Conservation (phyloP, 2,113 vertebrate genomes). For the Ursus arctos region DNA sequence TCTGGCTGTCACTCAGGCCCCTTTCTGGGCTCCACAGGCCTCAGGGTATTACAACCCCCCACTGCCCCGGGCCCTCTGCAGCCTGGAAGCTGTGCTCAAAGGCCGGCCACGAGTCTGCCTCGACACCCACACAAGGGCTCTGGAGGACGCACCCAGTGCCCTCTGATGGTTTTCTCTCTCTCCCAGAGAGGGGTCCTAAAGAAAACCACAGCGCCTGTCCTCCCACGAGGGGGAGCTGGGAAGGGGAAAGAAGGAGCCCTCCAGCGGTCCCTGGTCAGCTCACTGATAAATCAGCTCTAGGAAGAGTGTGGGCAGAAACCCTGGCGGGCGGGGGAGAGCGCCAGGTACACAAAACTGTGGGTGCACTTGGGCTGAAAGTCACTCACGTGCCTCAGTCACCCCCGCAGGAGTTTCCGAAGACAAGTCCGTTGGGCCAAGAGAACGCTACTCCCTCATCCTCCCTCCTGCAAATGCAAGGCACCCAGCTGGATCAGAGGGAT, state of each 20-base stretch:
- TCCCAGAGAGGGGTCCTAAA: not conserved
- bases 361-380: not conserved
- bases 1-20: slow-evolving; percentile 62
- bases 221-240: not conserved
- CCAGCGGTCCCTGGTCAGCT: not conserved
- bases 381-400: not conserved
- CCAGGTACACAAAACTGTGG: not conserved
- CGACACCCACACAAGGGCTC: not conserved
- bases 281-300: not conserved
- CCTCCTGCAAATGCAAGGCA: not conserved
- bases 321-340: not conserved
- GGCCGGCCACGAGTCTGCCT: not conserved
- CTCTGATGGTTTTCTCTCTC: not conserved
- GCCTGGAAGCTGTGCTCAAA: not conserved
- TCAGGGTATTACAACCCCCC: not conserved
- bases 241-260: not conserved
- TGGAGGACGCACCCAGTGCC: not conserved
- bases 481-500: not conserved
- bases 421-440: not conserved
- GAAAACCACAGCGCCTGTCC: not conserved
- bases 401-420: not conserved
- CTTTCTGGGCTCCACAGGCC: slow-evolving; percentile 33
- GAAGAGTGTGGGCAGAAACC: slow-evolving; percentile 17
- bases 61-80: not conserved
- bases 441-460: not conserved